These are phyloP conservation scores for Sphenodon punctatus DNA, from an alignment of 2,797 vertebrate genomes.

Conservation along the genomic window DNA sequence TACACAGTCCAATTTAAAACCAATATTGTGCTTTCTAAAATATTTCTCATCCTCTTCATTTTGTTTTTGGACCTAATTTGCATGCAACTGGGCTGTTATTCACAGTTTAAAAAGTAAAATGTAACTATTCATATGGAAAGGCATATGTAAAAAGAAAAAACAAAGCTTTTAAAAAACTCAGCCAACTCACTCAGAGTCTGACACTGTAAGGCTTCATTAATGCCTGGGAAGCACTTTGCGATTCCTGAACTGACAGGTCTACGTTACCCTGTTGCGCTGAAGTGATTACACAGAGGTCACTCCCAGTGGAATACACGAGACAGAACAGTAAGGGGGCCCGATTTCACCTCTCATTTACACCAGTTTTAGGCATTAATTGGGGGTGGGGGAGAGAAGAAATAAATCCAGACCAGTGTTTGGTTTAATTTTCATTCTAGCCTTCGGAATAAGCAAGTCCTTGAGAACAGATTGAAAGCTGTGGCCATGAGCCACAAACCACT, in stretches of 20 bases:
- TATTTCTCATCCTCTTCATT: neutral
- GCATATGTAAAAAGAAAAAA: neutral
- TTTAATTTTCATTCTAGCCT: too few species aligned
- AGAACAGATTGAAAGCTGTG: too few species aligned
- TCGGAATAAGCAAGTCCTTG: too few species aligned
- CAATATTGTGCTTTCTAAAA: neutral
- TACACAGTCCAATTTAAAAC: constrained; percentile 31
- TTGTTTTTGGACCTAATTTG: neutral
- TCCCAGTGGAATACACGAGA: too few species aligned
- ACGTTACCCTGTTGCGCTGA: neutral
- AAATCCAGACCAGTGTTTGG: too few species aligned
- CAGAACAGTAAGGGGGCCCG: too few species aligned
- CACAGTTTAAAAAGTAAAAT: neutral
- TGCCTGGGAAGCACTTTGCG: neutral
- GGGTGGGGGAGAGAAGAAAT: too few species aligned
- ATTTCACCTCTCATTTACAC: too few species aligned
- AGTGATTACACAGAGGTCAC: neutral
- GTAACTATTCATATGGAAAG: neutral
- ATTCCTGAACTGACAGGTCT: neutral
- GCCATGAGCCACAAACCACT: too few species aligned
- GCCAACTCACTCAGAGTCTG: neutral
- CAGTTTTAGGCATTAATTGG: too few species aligned
- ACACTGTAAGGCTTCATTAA: neutral
- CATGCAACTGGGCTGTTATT: neutral
- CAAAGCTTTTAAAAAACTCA: neutral